Evolutionary conservation across 2,888 invertebrate genomes (phyloP).

Genomic region (Bombyx huttoni): DNA sequence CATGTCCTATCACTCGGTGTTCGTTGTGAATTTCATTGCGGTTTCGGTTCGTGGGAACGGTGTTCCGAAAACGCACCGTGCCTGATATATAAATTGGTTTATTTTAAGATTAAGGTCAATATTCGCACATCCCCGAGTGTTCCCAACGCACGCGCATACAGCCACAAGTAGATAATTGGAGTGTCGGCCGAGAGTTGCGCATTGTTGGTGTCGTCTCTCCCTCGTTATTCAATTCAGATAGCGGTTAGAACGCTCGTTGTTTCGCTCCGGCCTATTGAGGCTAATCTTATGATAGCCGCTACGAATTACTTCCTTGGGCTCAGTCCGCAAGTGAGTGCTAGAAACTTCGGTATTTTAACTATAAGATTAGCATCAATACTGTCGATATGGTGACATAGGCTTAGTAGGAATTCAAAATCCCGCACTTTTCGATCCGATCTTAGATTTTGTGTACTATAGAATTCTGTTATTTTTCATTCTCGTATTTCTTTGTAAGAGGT

Average conservation of each 20-base stretch:
- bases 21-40: no score
- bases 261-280: slow-evolving; percentile 45
- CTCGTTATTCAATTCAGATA: slow-evolving; percentile 67
- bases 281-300: slow-evolving; percentile 33
- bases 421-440: no score
- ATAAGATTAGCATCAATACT: no score
- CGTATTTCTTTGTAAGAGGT: no score
- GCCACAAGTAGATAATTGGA: slow-evolving; percentile 60
- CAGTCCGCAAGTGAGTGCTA: background rate
- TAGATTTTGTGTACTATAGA: no score
- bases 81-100: background rate
- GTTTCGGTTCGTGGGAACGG: background rate
- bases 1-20: no score
- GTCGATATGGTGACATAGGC: no score
- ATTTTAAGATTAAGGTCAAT: slow-evolving; percentile 19
- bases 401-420: no score
- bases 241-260: slow-evolving; percentile 47
- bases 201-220: slow-evolving; percentile 66
- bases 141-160: slow-evolving; percentile 47
- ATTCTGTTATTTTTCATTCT: no score
- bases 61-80: slow-evolving; percentile 2
- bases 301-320: slow-evolving; percentile 13
- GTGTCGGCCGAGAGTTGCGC: slow-evolving; percentile 29
- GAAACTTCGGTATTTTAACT: background rate
- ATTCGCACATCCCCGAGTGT: slow-evolving; percentile 38